phyloP scores from a whole-genome alignment of 2,113 vertebrate species.

The Campylorhamphus procurvoides region DNA sequence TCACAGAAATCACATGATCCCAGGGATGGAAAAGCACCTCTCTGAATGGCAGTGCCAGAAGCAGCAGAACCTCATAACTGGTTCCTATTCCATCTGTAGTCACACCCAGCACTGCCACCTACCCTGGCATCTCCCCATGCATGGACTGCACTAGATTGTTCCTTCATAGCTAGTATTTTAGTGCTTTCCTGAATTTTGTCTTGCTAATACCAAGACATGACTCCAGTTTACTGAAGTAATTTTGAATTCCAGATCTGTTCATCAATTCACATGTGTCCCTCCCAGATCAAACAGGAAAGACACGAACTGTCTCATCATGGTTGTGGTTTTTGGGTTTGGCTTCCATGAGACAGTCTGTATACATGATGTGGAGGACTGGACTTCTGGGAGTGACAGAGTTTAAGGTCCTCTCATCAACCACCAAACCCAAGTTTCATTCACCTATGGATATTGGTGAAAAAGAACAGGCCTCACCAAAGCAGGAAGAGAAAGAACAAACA shows the following conservation, averaged over 20 bases:
- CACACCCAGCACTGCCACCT: neutral
- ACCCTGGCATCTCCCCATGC: too few relatives aligned
- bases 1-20: neutral
- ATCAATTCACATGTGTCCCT: neutral
- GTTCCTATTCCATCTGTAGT: neutral
- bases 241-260: neutral
- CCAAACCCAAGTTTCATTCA: neutral
- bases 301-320: neutral
- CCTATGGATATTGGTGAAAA: neutral
- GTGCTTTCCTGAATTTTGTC: neutral
- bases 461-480: neutral
- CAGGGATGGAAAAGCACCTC: neutral
- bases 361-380: neutral
- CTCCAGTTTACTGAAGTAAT: neutral
- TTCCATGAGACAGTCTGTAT: neutral
- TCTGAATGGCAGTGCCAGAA: neutral
- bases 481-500: neutral
- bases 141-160: neutral
- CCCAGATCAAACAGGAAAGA: neutral
- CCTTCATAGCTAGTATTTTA: neutral
- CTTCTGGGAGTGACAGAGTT: neutral
- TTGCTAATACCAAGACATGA: neutral
- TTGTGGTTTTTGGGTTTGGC: neutral
- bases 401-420: neutral
- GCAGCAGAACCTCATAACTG: rapidly evolving